A percentile compares a stretch with the other conserved stretches of the same genome.
phyloP scores from a whole-genome alignment of 2,113 vertebrate genomes.

The Rutilus rutilus region DNA sequence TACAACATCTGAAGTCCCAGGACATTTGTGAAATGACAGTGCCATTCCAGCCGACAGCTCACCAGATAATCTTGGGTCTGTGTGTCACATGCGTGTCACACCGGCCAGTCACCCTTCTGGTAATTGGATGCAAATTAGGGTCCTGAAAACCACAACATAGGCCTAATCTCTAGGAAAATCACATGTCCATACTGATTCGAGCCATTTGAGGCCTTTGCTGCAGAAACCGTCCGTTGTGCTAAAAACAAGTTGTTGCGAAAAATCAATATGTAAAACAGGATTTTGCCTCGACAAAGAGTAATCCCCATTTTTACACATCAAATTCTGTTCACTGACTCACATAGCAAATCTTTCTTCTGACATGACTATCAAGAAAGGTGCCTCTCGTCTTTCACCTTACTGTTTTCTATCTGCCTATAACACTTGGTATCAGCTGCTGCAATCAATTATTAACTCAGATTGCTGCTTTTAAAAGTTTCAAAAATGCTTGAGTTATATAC shows the following conservation, averaged over 20 bases:
- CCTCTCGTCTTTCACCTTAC: slow-evolving; percentile 15
- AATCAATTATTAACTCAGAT: slow-evolving; percentile 40
- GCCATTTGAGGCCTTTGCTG: background rate
- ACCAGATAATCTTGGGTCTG: slow-evolving; percentile 6
- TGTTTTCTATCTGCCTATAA: slow-evolving; percentile 32
- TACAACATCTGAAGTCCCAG: slow-evolving; percentile 66
- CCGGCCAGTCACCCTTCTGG: background rate
- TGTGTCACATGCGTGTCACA: background rate
- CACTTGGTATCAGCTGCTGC: slow-evolving; percentile 15
- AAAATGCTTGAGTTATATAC: background rate
- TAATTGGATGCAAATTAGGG: background rate
- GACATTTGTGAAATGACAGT: slow-evolving; percentile 59
- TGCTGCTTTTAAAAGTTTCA: background rate
- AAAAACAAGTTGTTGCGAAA: background rate
- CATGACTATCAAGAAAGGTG: background rate
- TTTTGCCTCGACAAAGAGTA: background rate
- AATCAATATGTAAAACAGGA: slow-evolving; percentile 4
- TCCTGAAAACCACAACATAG: background rate
- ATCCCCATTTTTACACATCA: slow-evolving; percentile 21
- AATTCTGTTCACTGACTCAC: slow-evolving; percentile 19
- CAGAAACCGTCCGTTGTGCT: background rate
- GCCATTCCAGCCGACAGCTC: slow-evolving; percentile 17
- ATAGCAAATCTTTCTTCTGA: background rate
- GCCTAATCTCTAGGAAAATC: background rate
- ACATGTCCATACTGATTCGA: background rate